These are phyloP conservation scores for Resseliella maxima DNA, from an alignment of 2,888 invertebrate species.

Conservation along the genomic window DNA sequence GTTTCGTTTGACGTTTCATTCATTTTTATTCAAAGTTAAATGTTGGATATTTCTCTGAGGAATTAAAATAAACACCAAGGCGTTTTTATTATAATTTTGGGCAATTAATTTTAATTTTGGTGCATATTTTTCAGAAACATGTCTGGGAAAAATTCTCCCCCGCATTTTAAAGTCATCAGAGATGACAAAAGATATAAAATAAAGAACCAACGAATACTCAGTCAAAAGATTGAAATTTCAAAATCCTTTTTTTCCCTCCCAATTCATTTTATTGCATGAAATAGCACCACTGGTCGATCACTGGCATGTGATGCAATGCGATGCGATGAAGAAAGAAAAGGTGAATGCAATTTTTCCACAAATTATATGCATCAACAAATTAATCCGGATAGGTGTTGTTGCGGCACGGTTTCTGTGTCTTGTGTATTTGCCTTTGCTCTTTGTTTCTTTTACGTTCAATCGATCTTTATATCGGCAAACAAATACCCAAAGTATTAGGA, in stretches of 20 bases:
- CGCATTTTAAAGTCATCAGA: neutral
- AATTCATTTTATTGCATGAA: neutral
- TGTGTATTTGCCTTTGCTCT: constrained; percentile 28
- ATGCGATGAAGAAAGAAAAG: constrained; percentile 1
- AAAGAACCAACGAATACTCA: neutral
- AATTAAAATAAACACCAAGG: neutral
- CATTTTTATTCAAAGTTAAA: neutral
- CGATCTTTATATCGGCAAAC: neutral
- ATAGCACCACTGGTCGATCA: neutral
- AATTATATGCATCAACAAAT: constrained; percentile 57
- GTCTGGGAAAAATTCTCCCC: constrained; percentile 36
- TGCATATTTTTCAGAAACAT: neutral
- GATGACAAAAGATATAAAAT: constrained; percentile 26
- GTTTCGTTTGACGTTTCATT: neutral
- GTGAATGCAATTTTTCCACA: constrained; percentile 41
- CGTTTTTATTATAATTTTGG: neutral
- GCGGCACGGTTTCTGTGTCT: constrained; percentile 56
- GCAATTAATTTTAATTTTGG: constrained; percentile 38
- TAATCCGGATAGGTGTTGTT: constrained; percentile 57
- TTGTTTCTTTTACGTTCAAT: neutral
- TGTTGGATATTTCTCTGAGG: neutral
- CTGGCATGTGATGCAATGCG: neutral
- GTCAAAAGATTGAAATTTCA: neutral
- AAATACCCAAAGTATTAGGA: constrained; percentile 36
- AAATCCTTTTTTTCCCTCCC: constrained; percentile 1